A percentile compares a stretch with the other conserved stretches of the same genome.
These are phyloP conservation scores for Phenganax marumi DNA, from an alignment of 92 coral and sea anemone species.

Conservation along the genomic window DNA sequence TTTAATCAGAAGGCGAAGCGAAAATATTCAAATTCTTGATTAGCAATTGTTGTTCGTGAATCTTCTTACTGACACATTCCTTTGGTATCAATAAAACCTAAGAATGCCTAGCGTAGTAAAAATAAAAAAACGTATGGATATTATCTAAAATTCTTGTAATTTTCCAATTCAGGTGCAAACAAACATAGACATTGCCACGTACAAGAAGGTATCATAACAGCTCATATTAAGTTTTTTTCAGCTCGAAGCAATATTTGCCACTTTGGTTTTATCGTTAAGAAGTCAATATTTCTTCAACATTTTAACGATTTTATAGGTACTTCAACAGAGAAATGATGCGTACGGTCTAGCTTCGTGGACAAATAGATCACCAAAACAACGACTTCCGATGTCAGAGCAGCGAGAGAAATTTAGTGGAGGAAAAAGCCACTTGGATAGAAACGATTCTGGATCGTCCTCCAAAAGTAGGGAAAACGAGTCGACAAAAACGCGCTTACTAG, in stretches of 20 bases:
- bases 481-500: neutral
- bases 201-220: conserved; percentile 4
- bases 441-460: neutral
- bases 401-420: neutral
- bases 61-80: too few species aligned
- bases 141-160: neutral
- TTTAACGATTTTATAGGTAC: conserved; percentile 51
- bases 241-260: neutral
- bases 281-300: neutral
- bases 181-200: conserved; percentile 10
- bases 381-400: neutral
- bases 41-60: too few species aligned
- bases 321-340: conserved; percentile 79
- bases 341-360: conserved; percentile 65
- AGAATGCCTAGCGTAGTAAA: too few species aligned
- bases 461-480: neutral
- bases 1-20: too few species aligned
- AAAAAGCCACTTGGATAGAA: neutral
- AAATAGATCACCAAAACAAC: neutral
- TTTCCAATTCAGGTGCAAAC: neutral
- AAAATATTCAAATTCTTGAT: too few species aligned
- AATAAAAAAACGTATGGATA: too few species aligned
- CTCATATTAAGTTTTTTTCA: neutral
- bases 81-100: too few species aligned
- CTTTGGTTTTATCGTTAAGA: neutral